A percentile compares a stretch with the other conserved stretches of the same genome.
These are phyloP conservation scores for Ophiodon elongatus DNA, from an alignment of 2,113 vertebrate species.

Conservation along the genomic window DNA sequence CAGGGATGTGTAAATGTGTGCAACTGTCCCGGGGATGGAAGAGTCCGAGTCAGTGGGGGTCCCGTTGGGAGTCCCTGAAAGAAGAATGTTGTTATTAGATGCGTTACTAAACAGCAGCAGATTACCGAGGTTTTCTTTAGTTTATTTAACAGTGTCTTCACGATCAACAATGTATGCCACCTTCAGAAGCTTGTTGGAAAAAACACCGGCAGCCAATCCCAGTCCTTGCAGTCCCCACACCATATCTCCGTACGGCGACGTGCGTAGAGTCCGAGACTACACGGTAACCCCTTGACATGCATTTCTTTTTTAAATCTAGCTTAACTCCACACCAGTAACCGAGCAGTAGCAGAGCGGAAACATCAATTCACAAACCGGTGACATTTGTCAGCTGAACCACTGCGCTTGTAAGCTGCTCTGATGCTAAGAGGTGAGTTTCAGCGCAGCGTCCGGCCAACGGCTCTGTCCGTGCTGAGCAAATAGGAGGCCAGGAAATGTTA, in stretches of 20 bases:
- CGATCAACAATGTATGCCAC: background rate
- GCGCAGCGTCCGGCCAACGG: constrained; percentile 19
- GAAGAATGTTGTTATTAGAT: background rate
- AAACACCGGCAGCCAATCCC: background rate
- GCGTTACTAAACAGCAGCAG: background rate
- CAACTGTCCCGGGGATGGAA: too few species aligned
- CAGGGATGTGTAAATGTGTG: too few species aligned
- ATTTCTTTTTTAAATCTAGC: constrained; percentile 5
- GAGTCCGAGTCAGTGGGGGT: too few species aligned
- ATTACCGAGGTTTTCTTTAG: background rate
- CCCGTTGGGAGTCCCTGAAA: background rate
- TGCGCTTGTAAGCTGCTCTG: constrained; percentile 35
- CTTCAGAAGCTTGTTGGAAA: background rate
- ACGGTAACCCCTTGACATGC: background rate
- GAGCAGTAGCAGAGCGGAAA: constrained; percentile 13
- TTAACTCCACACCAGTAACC: background rate
- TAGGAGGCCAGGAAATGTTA: constrained; percentile 59
- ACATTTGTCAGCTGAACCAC: constrained; percentile 43
- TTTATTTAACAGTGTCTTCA: background rate
- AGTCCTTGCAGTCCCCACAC: background rate
- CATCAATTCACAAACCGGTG: background rate
- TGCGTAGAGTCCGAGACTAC: background rate
- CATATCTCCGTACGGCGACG: fast-evolving
- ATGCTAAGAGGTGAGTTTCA: constrained; percentile 37
- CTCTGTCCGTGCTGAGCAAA: constrained; percentile 43